Percentiles rank a stretch among this genome's conserved stretches.
These are phyloP conservation scores for Gasterosteus nipponicus DNA, from an alignment of 2,113 vertebrate species.

Conservation along the genomic window DNA sequence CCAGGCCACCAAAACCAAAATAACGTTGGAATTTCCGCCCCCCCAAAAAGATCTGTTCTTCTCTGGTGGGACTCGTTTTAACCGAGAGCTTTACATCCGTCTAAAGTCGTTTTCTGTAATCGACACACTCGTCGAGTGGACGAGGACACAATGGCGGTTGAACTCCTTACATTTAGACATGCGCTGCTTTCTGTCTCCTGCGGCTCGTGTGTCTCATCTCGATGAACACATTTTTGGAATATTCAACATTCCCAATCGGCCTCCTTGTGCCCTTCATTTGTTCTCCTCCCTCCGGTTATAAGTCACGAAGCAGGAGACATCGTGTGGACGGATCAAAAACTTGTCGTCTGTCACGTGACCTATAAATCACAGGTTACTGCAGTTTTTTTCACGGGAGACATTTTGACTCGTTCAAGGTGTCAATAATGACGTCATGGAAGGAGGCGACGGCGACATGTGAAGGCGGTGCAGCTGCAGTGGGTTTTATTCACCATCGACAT, in stretches of 20 bases:
- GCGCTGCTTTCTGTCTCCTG: background rate
- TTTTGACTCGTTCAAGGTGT: too few relatives aligned
- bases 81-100: background rate
- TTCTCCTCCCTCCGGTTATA: slow-evolving; percentile 48
- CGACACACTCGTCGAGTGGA: background rate
- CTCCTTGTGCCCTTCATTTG: slow-evolving; percentile 17
- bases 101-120: background rate
- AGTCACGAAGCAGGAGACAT: slow-evolving; percentile 61
- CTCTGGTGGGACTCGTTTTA: slow-evolving; percentile 8
- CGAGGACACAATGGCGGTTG: background rate
- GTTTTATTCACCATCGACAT: background rate
- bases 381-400: too few relatives aligned
- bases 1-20: slow-evolving; percentile 22
- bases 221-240: slow-evolving; percentile 61
- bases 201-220: slow-evolving; percentile 36
- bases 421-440: too few relatives aligned
- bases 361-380: too few relatives aligned
- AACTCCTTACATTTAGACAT: background rate
- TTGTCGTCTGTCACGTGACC: background rate
- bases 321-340: slow-evolving; percentile 7
- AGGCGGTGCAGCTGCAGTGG: background rate
- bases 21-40: background rate
- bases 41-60: background rate
- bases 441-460: too few relatives aligned
- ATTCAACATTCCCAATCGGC: slow-evolving; percentile 41